These are phyloP conservation scores for Rotaria socialis DNA, from an alignment of 2,888 invertebrate genomes.

Conservation along the genomic window DNA sequence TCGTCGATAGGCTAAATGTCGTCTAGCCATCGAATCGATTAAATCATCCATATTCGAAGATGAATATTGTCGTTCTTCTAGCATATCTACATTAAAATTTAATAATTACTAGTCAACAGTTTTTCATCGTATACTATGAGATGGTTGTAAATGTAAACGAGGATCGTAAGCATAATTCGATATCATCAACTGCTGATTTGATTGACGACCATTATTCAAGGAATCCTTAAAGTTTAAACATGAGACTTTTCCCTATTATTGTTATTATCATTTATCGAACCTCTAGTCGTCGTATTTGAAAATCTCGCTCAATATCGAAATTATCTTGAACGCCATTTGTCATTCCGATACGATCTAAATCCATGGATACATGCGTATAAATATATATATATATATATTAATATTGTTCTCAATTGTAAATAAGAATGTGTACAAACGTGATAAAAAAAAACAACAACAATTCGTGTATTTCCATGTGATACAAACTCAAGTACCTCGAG, in stretches of 20 bases:
- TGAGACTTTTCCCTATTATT: too few species aligned
- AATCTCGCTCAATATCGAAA: background rate
- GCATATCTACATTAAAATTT: background rate
- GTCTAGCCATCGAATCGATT: conserved; percentile 35
- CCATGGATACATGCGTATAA: background rate
- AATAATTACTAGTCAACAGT: background rate
- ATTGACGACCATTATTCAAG: background rate
- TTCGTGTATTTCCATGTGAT: background rate
- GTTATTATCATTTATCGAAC: background rate
- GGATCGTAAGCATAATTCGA: background rate
- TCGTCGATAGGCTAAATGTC: background rate
- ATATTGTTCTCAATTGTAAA: background rate
- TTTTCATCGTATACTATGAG: background rate
- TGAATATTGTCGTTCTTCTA: background rate
- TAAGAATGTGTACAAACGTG: background rate
- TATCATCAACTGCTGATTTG: background rate
- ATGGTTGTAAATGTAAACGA: background rate
- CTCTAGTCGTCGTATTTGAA: background rate
- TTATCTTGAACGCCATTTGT: background rate
- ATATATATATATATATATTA: background rate
- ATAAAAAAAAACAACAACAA: background rate
- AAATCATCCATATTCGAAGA: conserved; percentile 12
- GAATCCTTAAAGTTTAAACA: background rate
- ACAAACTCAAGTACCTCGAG: background rate
- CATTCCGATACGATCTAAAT: background rate